Conservation (phyloP, 2,888 invertebrate species). For the Drosophila ochracea region DNA sequence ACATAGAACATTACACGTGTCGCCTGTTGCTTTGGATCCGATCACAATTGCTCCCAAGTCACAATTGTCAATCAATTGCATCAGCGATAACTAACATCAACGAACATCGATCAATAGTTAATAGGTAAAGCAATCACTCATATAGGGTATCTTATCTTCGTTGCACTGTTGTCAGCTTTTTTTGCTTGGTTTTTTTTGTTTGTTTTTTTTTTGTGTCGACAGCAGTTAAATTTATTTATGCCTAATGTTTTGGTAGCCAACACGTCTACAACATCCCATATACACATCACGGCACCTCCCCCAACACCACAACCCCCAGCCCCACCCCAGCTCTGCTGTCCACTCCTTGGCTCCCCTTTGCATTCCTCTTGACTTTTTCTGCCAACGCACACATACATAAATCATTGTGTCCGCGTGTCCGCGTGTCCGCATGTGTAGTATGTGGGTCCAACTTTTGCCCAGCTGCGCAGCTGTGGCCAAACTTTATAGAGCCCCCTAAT, state of each 20-base stretch:
- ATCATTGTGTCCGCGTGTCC: conserved; percentile 58
- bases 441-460: conserved; percentile 53
- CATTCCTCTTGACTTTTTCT: conserved; percentile 39
- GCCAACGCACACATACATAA: conserved; percentile 56
- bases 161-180: conserved; percentile 12
- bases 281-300: neutral
- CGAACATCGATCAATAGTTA: neutral
- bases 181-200: neutral
- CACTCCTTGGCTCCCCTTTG: neutral
- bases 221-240: conserved; percentile 73
- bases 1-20: neutral
- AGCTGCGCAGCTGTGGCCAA: conserved; percentile 54
- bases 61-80: conserved; percentile 23
- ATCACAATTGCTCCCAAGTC: neutral
- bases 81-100: neutral
- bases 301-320: neutral
- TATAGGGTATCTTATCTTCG: conserved; percentile 48
- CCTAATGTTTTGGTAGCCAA: conserved; percentile 56
- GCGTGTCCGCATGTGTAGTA: conserved; percentile 24
- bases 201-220: conserved; percentile 19
- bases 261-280: conserved; percentile 32
- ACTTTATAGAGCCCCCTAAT: conserved; percentile 40
- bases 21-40: neutral
- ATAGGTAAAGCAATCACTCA: conserved; percentile 19
- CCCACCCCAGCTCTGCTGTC: neutral